phyloP scores from a whole-genome alignment of 2,113 vertebrate species.

The Ahaetulla prasina region DNA sequence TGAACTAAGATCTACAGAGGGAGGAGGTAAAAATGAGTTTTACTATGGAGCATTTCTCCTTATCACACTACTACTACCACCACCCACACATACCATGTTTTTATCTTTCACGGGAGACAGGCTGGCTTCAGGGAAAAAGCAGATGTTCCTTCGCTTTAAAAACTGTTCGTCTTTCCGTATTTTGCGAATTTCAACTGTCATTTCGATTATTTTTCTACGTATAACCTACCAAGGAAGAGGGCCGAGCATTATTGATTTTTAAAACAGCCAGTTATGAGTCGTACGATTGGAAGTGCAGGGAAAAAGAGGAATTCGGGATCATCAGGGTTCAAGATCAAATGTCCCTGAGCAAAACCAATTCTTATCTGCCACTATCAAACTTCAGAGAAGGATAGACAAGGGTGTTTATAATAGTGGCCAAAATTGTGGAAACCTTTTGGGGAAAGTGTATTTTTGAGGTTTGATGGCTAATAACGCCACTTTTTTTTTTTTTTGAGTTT shows the following conservation, averaged over 20 bases:
- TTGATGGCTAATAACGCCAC: too few relatives aligned
- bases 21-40: neutral
- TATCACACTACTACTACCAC: neutral
- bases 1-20: neutral
- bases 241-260: neutral
- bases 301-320: neutral
- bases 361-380: neutral
- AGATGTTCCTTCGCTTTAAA: slow-evolving; percentile 81
- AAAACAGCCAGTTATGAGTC: too few relatives aligned
- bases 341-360: neutral
- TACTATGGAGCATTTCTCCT: neutral
- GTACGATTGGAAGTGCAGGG: neutral
- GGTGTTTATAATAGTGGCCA: too few relatives aligned
- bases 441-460: too few relatives aligned
- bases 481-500: too few relatives aligned
- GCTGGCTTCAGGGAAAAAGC: neutral
- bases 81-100: neutral
- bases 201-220: slow-evolving; percentile 71
- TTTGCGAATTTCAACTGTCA: slow-evolving; percentile 80
- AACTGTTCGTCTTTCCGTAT: slow-evolving; percentile 80
- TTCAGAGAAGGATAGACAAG: too few relatives aligned
- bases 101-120: slow-evolving; percentile 42
- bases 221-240: slow-evolving; percentile 63
- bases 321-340: neutral
- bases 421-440: too few relatives aligned